These are phyloP conservation scores for Caenorhabditis sp. DNA, from an alignment of 2,888 invertebrate genomes.

Conservation along the genomic window DNA sequence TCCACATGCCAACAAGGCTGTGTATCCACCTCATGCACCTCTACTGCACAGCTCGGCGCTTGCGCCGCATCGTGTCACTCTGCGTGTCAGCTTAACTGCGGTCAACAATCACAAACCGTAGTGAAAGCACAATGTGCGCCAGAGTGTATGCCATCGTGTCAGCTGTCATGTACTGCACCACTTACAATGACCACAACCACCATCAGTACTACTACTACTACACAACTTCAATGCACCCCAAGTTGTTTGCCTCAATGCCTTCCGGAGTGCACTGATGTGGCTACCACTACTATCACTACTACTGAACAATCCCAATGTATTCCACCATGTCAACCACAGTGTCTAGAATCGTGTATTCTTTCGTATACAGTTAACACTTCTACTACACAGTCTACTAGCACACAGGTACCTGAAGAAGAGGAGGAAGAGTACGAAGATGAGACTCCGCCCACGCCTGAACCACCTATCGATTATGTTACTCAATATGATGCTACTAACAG, in stretches of 20 bases:
- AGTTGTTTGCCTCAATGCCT: constrained; percentile 51
- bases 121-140: constrained; percentile 33
- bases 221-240: constrained; percentile 39
- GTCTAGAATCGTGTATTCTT: constrained; percentile 40
- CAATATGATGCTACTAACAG: constrained; percentile 33
- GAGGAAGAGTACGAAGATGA: constrained; percentile 6
- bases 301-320: constrained; percentile 25
- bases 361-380: constrained; percentile 6
- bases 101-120: constrained; percentile 13
- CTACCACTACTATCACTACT: constrained; percentile 11
- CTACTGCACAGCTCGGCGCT: constrained; percentile 20
- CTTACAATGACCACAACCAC: constrained; percentile 19
- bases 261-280: constrained; percentile 29
- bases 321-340: constrained; percentile 40
- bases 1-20: constrained; percentile 37
- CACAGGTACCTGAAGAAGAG: constrained; percentile 2
- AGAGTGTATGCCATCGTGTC: constrained; percentile 39
- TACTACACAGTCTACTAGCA: not conserved
- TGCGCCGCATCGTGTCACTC: constrained; percentile 45
- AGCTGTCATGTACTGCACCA: constrained; percentile 30
- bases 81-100: constrained; percentile 43
- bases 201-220: not conserved
- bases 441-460: not conserved
- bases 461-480: constrained; percentile 12
- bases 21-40: constrained; percentile 15